Evolutionary conservation across 2,888 invertebrate genomes (phyloP).

Genomic region (Callyntrura sp.): DNA sequence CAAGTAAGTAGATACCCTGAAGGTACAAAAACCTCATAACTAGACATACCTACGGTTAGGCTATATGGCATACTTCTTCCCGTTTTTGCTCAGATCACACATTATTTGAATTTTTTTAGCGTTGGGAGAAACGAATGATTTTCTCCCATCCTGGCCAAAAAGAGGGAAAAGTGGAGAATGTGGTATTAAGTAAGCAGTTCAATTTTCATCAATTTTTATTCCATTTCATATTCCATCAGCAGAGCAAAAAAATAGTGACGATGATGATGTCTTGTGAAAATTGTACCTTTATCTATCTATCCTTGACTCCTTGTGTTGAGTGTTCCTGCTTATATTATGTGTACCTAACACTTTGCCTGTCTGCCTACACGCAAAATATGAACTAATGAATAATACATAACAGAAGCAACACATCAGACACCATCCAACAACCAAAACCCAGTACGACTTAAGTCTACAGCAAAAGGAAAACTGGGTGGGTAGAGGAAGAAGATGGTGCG

Average conservation of each 20-base stretch:
- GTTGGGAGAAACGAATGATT: conserved; percentile 50
- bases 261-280: conserved; percentile 50
- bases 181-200: conserved; percentile 64
- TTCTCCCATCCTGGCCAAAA: background rate
- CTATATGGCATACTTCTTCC: background rate
- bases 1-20: conserved; percentile 10
- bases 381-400: conserved; percentile 78
- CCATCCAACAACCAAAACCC: background rate
- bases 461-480: background rate
- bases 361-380: conserved; percentile 50
- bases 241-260: conserved; percentile 20
- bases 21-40: background rate
- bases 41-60: background rate
- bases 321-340: conserved; percentile 3
- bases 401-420: conserved; percentile 60
- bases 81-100: conserved; percentile 13
- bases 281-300: conserved; percentile 31
- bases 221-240: conserved; percentile 57
- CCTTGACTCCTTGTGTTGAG: background rate
- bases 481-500: conserved; percentile 22
- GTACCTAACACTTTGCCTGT: background rate
- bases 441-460: conserved; percentile 14
- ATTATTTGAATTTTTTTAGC: conserved; percentile 73
- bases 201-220: conserved; percentile 73
- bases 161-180: background rate